Conservation (phyloP, 2,797 vertebrate species). For the Lithobates pipiens region DNA sequence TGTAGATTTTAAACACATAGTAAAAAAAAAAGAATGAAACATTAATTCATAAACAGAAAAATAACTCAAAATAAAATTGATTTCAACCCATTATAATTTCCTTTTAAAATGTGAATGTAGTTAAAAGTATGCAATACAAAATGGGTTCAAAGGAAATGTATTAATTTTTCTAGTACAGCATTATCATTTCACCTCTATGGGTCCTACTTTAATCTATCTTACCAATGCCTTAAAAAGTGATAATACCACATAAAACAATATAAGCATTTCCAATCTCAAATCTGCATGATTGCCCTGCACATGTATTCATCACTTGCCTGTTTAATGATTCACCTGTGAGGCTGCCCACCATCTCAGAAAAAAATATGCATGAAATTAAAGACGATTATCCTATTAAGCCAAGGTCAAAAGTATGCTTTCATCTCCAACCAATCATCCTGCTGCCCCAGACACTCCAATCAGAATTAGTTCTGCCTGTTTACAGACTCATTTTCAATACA, state of each 20-base stretch:
- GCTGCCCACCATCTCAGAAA: neutral
- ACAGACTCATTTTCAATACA: slow-evolving; percentile 39
- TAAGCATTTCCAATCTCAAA: neutral
- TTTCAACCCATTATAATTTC: no score
- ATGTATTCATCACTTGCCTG: neutral
- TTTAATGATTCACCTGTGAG: neutral
- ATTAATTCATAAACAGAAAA: no score
- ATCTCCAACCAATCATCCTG: neutral
- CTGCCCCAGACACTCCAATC: slow-evolving; percentile 15
- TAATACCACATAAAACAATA: neutral
- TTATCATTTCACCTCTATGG: no score
- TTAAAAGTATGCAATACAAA: no score
- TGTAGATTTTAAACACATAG: no score
- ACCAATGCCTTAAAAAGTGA: neutral
- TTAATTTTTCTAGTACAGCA: no score
- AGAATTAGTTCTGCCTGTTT: slow-evolving; percentile 54
- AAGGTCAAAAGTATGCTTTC: slow-evolving; percentile 33
- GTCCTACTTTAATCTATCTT: no score
- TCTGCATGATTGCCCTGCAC: neutral
- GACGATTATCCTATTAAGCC: slow-evolving; percentile 17
- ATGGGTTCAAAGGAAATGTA: no score
- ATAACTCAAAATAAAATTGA: no score
- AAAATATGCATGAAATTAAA: slow-evolving; percentile 35
- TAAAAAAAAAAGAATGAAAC: no score
- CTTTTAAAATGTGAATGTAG: no score